Conservation (phyloP, 2,888 invertebrate genomes). For the Tenthredo amoena region DNA sequence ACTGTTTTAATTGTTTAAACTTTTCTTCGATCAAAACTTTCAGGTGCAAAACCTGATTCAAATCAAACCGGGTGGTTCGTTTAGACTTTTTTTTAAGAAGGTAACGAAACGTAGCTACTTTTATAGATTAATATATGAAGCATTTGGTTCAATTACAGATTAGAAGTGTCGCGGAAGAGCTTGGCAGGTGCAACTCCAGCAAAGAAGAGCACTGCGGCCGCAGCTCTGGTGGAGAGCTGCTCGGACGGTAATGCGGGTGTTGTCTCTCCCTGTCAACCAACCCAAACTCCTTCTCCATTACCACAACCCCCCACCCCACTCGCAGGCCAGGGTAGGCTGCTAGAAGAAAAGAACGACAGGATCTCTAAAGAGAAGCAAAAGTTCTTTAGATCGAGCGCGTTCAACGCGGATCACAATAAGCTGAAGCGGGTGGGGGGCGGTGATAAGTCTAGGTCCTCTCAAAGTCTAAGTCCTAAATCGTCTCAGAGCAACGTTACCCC, state of each 20-base stretch:
- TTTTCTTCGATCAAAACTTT: background rate
- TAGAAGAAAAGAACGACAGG: slow-evolving; percentile 84
- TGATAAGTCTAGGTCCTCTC: slow-evolving; percentile 66
- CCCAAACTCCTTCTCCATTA: slow-evolving; percentile 77
- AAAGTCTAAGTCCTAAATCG: slow-evolving; percentile 66
- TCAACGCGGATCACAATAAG: slow-evolving; percentile 83
- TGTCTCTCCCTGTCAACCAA: slow-evolving; percentile 78
- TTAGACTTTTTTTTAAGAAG: background rate
- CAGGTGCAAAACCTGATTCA: background rate
- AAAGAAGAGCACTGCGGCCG: slow-evolving; percentile 66
- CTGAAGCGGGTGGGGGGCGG: slow-evolving; percentile 71
- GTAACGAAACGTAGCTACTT: background rate
- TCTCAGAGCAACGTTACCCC: slow-evolving; percentile 57
- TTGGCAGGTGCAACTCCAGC: slow-evolving; percentile 64
- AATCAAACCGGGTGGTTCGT: background rate
- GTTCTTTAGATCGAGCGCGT: slow-evolving; percentile 90
- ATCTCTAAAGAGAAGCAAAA: slow-evolving; percentile 94
- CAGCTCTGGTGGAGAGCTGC: slow-evolving; percentile 78
- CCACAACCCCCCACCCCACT: slow-evolving; percentile 73
- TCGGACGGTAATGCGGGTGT: slow-evolving; percentile 79
- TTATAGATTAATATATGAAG: background rate
- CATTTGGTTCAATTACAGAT: slow-evolving; percentile 63
- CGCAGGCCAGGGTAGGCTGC: slow-evolving; percentile 79
- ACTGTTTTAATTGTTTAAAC: background rate
- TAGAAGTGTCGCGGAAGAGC: slow-evolving; percentile 73